Percentiles rank a stretch among this genome's conserved stretches.
phyloP scores from a whole-genome alignment of 2,113 vertebrate species.

The Rhodinocichla rosea region DNA sequence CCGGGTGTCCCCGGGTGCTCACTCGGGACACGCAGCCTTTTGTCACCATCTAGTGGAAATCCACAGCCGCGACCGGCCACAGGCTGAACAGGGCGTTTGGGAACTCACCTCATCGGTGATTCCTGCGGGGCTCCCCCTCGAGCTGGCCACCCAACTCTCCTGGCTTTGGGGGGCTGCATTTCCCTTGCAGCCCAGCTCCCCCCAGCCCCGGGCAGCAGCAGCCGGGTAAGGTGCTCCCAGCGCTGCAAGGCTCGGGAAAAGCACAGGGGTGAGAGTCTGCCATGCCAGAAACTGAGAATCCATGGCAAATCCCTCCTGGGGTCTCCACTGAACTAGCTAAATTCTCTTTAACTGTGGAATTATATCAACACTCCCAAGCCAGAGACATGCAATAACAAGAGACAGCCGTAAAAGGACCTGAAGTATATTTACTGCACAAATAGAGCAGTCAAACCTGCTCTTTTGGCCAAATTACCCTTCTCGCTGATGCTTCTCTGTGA shows the following conservation, averaged over 20 bases:
- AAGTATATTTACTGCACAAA: neutral
- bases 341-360: neutral
- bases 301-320: neutral
- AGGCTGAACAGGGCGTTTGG: neutral
- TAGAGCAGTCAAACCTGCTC: neutral
- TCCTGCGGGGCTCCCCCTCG: fast-evolving
- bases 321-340: neutral
- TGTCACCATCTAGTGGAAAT: slow-evolving; percentile 56
- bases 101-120: neutral
- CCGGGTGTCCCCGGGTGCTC: neutral
- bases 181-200: neutral
- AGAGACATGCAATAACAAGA: neutral
- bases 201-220: neutral
- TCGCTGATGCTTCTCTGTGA: neutral
- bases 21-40: neutral
- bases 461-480: neutral
- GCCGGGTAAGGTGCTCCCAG: neutral
- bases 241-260: neutral
- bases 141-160: neutral
- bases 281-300: neutral
- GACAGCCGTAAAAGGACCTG: neutral
- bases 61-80: neutral
- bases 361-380: neutral
- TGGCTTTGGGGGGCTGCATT: neutral
- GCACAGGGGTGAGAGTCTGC: neutral